phyloP scores from a whole-genome alignment of 2,797 vertebrate genomes.

The Siniperca obscura region DNA sequence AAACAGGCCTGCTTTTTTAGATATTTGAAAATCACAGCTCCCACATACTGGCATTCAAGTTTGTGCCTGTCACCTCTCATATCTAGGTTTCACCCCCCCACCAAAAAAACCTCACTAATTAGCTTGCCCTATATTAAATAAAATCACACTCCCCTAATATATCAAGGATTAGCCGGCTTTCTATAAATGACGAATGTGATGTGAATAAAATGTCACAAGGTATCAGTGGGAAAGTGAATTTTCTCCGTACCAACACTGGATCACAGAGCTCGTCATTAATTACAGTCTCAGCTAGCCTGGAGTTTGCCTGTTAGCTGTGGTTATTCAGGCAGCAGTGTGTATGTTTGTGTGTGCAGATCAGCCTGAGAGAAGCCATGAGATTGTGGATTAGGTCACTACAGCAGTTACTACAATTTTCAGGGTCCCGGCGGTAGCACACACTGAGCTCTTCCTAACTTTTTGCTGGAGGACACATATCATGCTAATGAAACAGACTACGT shows the following conservation, averaged over 20 bases:
- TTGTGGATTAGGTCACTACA: slow-evolving; percentile 50
- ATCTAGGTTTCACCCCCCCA: not conserved
- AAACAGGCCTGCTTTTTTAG: too few species aligned
- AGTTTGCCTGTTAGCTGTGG: slow-evolving; percentile 46
- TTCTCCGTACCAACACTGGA: slow-evolving; percentile 51
- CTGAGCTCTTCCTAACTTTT: slow-evolving; percentile 35
- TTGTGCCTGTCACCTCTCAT: slow-evolving; percentile 8
- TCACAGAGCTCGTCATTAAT: slow-evolving; percentile 70
- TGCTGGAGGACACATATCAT: slow-evolving; percentile 50
- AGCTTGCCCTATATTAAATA: slow-evolving; percentile 57
- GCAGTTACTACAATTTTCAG: slow-evolving; percentile 41
- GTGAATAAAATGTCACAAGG: slow-evolving; percentile 55
- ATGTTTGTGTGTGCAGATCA: slow-evolving; percentile 14
- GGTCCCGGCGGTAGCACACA: not conserved
- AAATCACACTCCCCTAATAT: slow-evolving; percentile 38
- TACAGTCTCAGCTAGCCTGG: slow-evolving; percentile 62
- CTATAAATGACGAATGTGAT: slow-evolving; percentile 56
- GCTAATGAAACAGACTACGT: slow-evolving; percentile 41
- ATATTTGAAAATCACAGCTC: not conserved
- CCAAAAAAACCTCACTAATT: slow-evolving; percentile 42
- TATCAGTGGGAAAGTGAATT: slow-evolving; percentile 51
- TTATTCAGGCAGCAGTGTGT: slow-evolving; percentile 42
- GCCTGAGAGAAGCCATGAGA: slow-evolving; percentile 36
- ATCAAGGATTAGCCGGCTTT: slow-evolving; percentile 49
- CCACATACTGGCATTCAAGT: not conserved